Percentiles rank a stretch among this genome's conserved stretches.
Conservation (phyloP, 2,797 vertebrate species). For the Naso thynnoides region DNA sequence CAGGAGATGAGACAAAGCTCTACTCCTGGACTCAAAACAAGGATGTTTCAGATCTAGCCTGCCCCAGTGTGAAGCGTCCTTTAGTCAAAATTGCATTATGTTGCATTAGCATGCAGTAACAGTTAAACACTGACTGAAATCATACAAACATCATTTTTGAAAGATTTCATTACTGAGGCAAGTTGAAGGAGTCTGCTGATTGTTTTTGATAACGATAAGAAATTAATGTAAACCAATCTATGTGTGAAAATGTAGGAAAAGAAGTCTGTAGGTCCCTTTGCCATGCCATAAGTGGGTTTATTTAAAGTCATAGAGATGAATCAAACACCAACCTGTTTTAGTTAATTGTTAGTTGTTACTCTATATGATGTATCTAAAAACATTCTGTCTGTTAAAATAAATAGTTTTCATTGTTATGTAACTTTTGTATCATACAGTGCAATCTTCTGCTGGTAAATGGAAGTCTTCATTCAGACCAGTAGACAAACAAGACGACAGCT, state of each 20-base stretch:
- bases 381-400: not conserved
- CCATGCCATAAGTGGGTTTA: too few species aligned
- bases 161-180: not conserved
- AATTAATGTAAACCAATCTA: not conserved
- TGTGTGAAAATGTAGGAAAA: not conserved
- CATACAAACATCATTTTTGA: not conserved
- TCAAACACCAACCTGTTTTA: not conserved
- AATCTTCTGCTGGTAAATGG: constrained; percentile 53
- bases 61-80: too few species aligned
- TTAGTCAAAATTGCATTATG: not conserved
- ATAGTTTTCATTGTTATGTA: not conserved
- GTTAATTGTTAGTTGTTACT: not conserved
- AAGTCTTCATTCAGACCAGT: constrained; percentile 67
- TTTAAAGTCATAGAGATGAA: not conserved
- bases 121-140: not conserved
- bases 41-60: not conserved
- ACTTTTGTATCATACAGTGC: constrained; percentile 18
- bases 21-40: not conserved
- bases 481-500: not conserved
- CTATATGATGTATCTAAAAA: not conserved
- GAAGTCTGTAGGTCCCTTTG: not conserved
- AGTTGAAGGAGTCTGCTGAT: not conserved
- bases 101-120: not conserved
- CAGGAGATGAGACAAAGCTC: not conserved
- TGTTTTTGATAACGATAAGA: not conserved